Percentiles rank a stretch among this genome's conserved stretches.
Conservation (phyloP, 2,113 vertebrate species). For the Chloroceryle aenea region DNA sequence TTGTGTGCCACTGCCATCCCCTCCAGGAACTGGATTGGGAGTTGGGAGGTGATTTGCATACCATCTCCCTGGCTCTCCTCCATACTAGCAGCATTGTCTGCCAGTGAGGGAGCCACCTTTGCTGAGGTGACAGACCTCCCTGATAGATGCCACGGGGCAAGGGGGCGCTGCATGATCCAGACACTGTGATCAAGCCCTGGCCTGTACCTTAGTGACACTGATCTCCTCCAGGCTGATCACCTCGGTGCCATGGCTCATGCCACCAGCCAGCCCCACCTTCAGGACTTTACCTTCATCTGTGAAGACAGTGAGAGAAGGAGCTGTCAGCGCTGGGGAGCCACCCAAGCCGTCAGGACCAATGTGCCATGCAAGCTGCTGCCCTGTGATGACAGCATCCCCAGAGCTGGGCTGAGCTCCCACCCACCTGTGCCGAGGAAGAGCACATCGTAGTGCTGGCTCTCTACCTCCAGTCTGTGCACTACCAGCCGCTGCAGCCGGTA, state of each 20-base stretch:
- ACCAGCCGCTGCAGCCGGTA: constrained; percentile 79
- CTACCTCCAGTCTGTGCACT: constrained; percentile 82
- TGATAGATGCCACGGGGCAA: fast-evolving
- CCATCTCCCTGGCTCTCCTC: not conserved
- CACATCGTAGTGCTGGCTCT: constrained; percentile 77
- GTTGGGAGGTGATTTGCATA: not conserved
- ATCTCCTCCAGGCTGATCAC: constrained; percentile 85
- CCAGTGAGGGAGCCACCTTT: not conserved
- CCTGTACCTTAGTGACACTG: constrained; percentile 76
- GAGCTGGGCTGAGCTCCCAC: constrained; percentile 44
- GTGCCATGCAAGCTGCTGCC: not conserved
- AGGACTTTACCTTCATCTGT: constrained; percentile 84
- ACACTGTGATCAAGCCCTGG: not conserved
- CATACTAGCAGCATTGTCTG: not conserved
- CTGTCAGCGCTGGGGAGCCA: not conserved
- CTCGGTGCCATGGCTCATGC: constrained; percentile 65
- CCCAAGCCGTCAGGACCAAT: fast-evolving
- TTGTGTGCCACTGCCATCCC: fast-evolving
- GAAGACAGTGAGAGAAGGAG: not conserved
- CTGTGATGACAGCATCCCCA: fast-evolving
- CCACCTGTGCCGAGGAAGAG: constrained; percentile 89
- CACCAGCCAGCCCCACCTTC: constrained; percentile 79
- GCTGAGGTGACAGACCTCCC: not conserved
- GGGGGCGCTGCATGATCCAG: fast-evolving
- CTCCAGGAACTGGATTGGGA: not conserved